Percentiles rank a stretch among this genome's conserved stretches.
Conservation (phyloP, 2,797 vertebrate species). For the Urosaurus nigricauda region DNA sequence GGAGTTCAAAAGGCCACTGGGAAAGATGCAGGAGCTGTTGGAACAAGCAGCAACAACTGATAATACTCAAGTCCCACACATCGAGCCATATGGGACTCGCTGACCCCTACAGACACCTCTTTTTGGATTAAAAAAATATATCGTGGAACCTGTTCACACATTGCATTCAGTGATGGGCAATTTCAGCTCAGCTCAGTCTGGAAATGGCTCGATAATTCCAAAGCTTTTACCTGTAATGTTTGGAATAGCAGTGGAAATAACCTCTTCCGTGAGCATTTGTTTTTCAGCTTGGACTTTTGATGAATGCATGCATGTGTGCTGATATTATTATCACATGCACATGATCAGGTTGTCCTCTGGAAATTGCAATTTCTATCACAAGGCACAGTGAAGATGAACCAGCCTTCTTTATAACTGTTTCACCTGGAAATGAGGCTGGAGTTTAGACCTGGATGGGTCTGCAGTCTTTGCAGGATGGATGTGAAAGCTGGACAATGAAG, state of each 20-base stretch:
- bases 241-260: background rate
- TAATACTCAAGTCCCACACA: background rate
- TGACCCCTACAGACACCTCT: background rate
- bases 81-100: conserved; percentile 4
- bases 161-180: background rate
- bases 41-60: background rate
- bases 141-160: background rate
- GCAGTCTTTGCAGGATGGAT: too few relatives aligned
- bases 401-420: background rate
- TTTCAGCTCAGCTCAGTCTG: background rate
- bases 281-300: background rate
- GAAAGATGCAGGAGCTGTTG: background rate
- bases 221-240: background rate
- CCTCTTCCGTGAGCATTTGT: background rate
- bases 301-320: background rate
- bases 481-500: too few relatives aligned
- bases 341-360: background rate
- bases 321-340: background rate
- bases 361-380: background rate
- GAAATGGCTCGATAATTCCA: background rate
- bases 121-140: background rate
- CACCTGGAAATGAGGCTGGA: background rate
- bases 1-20: accelerated
- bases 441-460: background rate
- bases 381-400: background rate